Percentiles rank a stretch among this genome's conserved stretches.
Conservation (phyloP, 1,140 invertebrate genomes). For the Batillaria attramentaria region DNA sequence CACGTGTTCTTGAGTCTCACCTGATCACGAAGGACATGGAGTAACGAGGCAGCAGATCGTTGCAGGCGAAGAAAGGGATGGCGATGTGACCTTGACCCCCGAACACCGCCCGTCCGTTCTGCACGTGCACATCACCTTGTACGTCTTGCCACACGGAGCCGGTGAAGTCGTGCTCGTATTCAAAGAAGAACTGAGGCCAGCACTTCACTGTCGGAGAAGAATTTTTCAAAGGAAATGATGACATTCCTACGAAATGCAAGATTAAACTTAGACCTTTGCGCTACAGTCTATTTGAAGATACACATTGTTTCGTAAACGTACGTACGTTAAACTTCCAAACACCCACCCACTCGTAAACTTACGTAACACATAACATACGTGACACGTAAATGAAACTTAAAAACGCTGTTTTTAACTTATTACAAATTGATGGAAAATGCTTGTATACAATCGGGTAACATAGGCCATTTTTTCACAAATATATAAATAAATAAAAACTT, state of each 20-base stretch:
- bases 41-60: conserved; percentile 26
- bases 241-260: neutral
- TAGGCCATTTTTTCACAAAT: neutral
- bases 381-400: too few relatives aligned
- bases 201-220: neutral
- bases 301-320: neutral
- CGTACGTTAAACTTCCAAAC: neutral
- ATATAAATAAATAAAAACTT: neutral
- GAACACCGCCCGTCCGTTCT: conserved; percentile 19
- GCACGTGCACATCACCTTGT: conserved; percentile 9
- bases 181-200: conserved; percentile 23
- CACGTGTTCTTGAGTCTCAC: neutral
- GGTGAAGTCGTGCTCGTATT: conserved; percentile 12
- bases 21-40: conserved; percentile 29
- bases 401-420: too few relatives aligned
- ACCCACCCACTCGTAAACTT: conserved; percentile 5
- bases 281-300: neutral
- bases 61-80: conserved; percentile 28
- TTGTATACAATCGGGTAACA: too few relatives aligned
- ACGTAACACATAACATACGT: conserved; percentile 20
- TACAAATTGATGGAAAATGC: too few relatives aligned
- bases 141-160: conserved; percentile 26
- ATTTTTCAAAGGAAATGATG: neutral
- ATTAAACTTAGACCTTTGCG: neutral
- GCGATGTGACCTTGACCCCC: conserved; percentile 17